These are phyloP conservation scores for Acanthis flammea DNA, from an alignment of 2,797 vertebrate species.

Conservation along the genomic window DNA sequence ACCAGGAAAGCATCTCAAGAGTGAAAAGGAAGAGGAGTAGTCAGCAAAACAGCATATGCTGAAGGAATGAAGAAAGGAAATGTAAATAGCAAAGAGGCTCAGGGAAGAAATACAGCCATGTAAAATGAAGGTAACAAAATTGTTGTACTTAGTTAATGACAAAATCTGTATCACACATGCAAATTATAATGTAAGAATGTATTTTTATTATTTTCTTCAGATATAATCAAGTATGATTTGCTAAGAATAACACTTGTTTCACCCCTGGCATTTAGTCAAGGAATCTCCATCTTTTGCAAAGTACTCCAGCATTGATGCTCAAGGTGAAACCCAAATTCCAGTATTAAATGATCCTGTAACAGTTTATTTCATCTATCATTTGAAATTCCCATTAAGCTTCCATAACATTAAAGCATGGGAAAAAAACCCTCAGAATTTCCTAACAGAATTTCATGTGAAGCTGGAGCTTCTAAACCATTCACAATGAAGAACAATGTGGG, in stretches of 20 bases:
- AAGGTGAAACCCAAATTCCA: background rate
- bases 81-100: background rate
- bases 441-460: background rate
- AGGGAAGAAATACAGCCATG: background rate
- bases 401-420: background rate
- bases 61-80: background rate
- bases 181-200: background rate
- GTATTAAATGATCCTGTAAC: background rate
- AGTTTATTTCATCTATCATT: background rate
- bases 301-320: background rate
- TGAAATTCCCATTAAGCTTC: background rate
- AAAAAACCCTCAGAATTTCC: background rate
- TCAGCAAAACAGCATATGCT: background rate
- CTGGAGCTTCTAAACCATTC: background rate
- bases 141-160: background rate
- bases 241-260: background rate
- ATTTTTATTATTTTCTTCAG: background rate
- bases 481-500: background rate
- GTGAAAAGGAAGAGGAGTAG: slow-evolving; percentile 14
- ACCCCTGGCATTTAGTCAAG: background rate
- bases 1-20: slow-evolving; percentile 42
- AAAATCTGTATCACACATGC: background rate
- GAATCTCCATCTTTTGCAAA: background rate
- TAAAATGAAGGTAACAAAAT: background rate
- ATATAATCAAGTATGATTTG: background rate